Evolutionary conservation across 1,140 invertebrate species (phyloP).

Genomic region (Theocolax elegans): DNA sequence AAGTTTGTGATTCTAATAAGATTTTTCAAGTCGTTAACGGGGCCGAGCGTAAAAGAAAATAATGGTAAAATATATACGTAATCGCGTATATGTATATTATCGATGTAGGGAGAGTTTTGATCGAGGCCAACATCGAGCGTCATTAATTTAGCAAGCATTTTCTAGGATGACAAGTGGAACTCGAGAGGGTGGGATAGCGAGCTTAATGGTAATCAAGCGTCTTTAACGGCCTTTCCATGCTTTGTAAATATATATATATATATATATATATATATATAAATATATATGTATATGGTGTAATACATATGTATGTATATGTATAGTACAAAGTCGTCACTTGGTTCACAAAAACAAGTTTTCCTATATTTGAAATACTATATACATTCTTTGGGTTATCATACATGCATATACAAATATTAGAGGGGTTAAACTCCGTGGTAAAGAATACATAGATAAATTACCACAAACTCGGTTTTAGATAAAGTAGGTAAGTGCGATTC

Average conservation of each 20-base stretch:
- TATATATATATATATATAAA: not conserved
- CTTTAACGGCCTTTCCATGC: constrained; percentile 23
- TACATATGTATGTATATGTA: not conserved
- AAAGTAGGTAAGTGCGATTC: constrained; percentile 5
- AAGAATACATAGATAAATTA: no score
- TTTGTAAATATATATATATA: not conserved
- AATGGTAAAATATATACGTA: not conserved
- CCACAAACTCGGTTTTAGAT: no score
- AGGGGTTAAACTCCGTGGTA: no score
- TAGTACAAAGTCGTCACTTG: no score
- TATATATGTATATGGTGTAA: no score
- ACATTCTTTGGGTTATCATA: no score
- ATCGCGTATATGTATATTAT: not conserved
- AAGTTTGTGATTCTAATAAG: no score
- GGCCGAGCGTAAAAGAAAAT: not conserved
- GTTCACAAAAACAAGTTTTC: no score
- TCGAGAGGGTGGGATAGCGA: not conserved
- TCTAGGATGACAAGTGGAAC: not conserved
- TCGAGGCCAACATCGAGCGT: constrained; percentile 19
- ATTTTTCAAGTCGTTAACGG: no score
- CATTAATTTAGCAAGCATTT: constrained; percentile 7
- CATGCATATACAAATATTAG: no score
- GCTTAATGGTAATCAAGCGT: constrained; percentile 19
- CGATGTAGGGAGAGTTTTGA: not conserved
- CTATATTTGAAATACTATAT: no score